Conservation (phyloP, 1,140 invertebrate genomes). For the Drosophila ananassae region DNA sequence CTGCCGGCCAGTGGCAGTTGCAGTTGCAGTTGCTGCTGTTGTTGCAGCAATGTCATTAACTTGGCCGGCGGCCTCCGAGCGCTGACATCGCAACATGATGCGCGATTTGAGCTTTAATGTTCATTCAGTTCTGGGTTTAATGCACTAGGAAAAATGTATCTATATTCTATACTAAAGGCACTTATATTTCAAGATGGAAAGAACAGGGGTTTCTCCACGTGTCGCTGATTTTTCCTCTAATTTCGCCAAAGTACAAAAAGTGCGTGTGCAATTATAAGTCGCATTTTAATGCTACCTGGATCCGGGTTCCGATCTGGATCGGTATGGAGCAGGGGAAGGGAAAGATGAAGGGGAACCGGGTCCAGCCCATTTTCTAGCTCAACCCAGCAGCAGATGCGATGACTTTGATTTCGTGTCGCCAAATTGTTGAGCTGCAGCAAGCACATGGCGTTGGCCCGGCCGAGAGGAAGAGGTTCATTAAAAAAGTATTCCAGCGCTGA, state of each 20-base stretch:
- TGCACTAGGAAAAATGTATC: constrained; percentile 9
- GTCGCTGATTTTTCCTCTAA: constrained; percentile 52
- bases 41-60: constrained; percentile 76
- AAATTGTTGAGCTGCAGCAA: constrained; percentile 52
- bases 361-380: constrained; percentile 7
- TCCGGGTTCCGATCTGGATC: background rate
- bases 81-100: constrained; percentile 80
- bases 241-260: constrained; percentile 74
- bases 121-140: constrained; percentile 54
- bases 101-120: constrained; percentile 80
- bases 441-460: constrained; percentile 1
- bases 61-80: constrained; percentile 60
- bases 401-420: constrained; percentile 81
- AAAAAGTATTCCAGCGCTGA: constrained; percentile 77
- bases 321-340: background rate
- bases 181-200: background rate
- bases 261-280: constrained; percentile 78
- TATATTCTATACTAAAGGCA: background rate
- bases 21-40: background rate
- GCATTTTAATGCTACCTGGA: constrained; percentile 60
- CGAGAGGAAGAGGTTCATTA: constrained; percentile 77
- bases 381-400: constrained; percentile 46
- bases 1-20: constrained; percentile 13
- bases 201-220: constrained; percentile 6
- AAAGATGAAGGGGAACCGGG: background rate